Conservation (phyloP, 2,888 invertebrate genomes). For the Escarpia spicata region DNA sequence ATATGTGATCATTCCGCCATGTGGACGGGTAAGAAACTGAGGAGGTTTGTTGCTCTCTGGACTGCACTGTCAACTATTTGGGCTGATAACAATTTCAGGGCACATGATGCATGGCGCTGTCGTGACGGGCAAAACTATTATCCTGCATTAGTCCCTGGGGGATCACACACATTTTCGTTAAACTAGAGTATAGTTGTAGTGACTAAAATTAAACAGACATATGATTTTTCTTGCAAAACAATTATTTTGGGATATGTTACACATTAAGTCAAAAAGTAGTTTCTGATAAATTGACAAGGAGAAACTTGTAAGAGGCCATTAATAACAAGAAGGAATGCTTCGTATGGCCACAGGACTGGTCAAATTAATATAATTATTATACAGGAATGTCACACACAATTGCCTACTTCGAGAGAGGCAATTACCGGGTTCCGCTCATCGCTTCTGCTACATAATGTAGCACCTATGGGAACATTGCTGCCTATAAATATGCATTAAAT, state of each 20-base stretch:
- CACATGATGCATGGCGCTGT: no score
- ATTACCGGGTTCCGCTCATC: background rate
- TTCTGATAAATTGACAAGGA: background rate
- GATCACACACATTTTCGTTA: no score
- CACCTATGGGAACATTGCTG: background rate
- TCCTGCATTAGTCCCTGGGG: no score
- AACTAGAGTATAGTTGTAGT: no score
- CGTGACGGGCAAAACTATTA: no score
- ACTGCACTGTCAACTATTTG: no score
- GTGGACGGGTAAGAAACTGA: no score
- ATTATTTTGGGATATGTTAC: background rate
- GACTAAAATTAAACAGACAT: no score
- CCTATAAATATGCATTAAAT: slow-evolving; percentile 11
- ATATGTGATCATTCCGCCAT: no score
- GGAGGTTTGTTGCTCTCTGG: no score
- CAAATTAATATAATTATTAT: background rate
- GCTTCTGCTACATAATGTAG: background rate
- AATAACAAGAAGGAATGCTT: background rate
- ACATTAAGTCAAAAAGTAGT: background rate
- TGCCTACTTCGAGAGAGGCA: background rate
- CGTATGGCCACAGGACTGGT: background rate
- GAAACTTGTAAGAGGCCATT: background rate
- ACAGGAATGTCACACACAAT: slow-evolving; percentile 4
- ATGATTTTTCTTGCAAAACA: background rate
- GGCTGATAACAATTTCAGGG: no score